Base-by-base conservation (phyloP, 2,113 vertebrate genomes). In the Salvelinus fontinalis region DNA sequence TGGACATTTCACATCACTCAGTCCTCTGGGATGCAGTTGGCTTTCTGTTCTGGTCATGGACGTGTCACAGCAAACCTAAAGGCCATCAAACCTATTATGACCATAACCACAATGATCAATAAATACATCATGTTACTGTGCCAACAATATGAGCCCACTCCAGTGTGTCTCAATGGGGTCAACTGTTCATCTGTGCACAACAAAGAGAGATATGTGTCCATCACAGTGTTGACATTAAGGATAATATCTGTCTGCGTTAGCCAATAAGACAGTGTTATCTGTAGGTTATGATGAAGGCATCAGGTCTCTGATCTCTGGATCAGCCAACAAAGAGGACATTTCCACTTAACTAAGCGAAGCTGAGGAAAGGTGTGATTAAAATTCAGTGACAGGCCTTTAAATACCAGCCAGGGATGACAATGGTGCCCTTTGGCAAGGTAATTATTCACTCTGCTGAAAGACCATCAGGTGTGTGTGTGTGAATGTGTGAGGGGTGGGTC, bases 361-460 rank as follows among this genome's bases (percentile, higher is more conserved):
- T 20, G 70, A 73, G 81, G 82, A 90, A 87, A 82, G 82, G 75
- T 83, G 79, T 91, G 81, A 92, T 91, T 92, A 89, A 92, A 89
- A 93, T 88, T 90, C 91, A 91, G 82, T 83, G 90, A 92, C 91
- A 88, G 85, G 88, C 83, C 88, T 91, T 92, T 93, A 92, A 93
- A 92, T 92, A 93, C 86, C 91, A 92, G 81, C 81, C 82, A 79
- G 90, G 84, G 89, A 92, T 90, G 91, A 92, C 83, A 90, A 85
- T 88, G 83, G 76, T 91, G 89, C 90, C 92, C 90, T 91, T 91
- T 89, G 89, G 90, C 90, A 86, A 90, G 89, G 90, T 89, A 90
- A 92, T 93, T 90, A 92, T 93, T 92, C 90, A 90, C 89, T 85
- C 75, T 79, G 70, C 83, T 86, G 90, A 81, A 83, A 89, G 88